Evolutionary conservation across 2,113 vertebrate species (phyloP).

Genomic region (Pyrgilauda ruficollis): DNA sequence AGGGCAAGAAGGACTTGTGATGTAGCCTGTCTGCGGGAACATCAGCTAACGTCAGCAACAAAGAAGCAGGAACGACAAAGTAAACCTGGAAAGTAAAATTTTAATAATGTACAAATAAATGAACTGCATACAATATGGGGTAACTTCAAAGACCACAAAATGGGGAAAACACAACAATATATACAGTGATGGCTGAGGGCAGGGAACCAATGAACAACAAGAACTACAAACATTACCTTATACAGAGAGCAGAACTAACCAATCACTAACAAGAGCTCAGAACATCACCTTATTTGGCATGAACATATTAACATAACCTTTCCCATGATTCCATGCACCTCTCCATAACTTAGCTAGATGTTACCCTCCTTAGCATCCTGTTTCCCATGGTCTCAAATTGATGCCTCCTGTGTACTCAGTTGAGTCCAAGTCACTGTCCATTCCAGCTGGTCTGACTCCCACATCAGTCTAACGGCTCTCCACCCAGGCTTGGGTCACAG

Average conservation of each 20-base stretch:
- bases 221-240: not conserved
- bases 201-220: not conserved
- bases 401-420: not conserved
- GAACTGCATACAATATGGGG: not conserved
- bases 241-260: not conserved
- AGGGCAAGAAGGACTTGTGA: not conserved
- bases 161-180: not conserved
- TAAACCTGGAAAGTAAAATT: not conserved
- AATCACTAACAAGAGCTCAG: not conserved
- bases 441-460: not conserved
- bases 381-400: not conserved
- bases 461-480: not conserved
- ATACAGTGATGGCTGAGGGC: not conserved
- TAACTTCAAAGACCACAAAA: not conserved
- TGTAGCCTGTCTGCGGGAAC: rapidly evolving
- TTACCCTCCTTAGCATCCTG: not conserved
- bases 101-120: not conserved
- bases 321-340: not conserved
- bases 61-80: not conserved
- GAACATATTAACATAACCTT: not conserved
- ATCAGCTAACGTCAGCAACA: not conserved
- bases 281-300: not conserved
- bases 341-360: not conserved
- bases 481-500: not conserved
- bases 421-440: not conserved